Percentiles rank a stretch among this genome's conserved stretches.
phyloP scores from a whole-genome alignment of 1,140 invertebrate genomes.

The Drosophila melanica region DNA sequence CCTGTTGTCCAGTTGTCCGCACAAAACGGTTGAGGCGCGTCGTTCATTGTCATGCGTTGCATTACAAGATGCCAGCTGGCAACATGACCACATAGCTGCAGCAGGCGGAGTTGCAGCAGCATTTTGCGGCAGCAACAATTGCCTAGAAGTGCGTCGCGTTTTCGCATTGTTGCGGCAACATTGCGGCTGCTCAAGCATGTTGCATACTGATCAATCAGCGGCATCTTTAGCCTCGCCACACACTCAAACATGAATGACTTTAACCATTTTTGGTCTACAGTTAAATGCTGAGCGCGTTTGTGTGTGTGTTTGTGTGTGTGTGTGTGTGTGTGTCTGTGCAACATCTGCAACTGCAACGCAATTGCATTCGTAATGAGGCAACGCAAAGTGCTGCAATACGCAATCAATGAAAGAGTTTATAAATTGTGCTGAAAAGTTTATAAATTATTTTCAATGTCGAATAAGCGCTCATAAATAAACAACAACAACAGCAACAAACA shows the following conservation, averaged over 20 bases:
- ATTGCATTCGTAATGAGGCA: constrained; percentile 78
- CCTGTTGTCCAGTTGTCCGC: background rate
- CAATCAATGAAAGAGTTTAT: constrained; percentile 69
- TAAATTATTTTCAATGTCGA: constrained; percentile 74
- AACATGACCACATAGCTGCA: constrained; percentile 49
- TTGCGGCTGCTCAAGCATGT: constrained; percentile 79
- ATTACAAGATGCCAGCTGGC: constrained; percentile 81
- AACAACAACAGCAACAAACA: constrained; percentile 29
- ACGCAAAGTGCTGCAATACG: constrained; percentile 43
- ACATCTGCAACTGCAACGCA: constrained; percentile 66
- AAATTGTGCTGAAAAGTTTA: constrained; percentile 63
- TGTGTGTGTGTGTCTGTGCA: constrained; percentile 27
- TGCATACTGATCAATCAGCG: constrained; percentile 81
- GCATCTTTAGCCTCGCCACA: constrained; percentile 56
- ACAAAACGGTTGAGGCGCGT: constrained; percentile 21
- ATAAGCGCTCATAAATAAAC: constrained; percentile 80
- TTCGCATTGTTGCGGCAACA: constrained; percentile 73
- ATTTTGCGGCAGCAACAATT: constrained; percentile 64
- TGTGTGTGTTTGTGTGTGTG: background rate
- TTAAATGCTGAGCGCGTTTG: constrained; percentile 57
- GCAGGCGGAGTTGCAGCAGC: constrained; percentile 25
- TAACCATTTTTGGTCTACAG: constrained; percentile 82
- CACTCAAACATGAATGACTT: constrained; percentile 69
- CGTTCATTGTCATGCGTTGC: constrained; percentile 81
- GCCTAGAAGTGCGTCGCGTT: constrained; percentile 46